Evolutionary conservation across 2,888 invertebrate genomes (phyloP).

Genomic region (Tetragonula carbonaria): DNA sequence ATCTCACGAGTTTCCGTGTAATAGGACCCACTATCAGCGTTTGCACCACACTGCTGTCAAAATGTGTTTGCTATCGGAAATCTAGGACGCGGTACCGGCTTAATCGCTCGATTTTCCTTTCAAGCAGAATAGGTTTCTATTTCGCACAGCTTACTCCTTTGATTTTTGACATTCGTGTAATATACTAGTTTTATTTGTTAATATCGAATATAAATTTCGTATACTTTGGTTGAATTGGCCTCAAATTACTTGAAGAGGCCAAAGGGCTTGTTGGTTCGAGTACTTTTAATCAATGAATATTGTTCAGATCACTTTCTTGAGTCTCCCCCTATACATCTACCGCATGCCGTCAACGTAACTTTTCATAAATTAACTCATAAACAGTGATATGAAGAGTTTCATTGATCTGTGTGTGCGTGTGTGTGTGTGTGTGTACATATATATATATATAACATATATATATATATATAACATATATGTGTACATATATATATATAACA

Average conservation of each 20-base stretch:
- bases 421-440: background rate
- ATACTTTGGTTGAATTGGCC: background rate
- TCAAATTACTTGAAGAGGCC: conserved; percentile 7
- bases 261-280: conserved; percentile 29
- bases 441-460: too few species aligned
- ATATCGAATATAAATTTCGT: background rate
- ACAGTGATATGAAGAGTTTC: background rate
- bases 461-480: too few species aligned
- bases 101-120: conserved; percentile 54
- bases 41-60: conserved; percentile 65
- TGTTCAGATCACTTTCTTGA: conserved; percentile 29
- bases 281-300: conserved; percentile 51
- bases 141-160: conserved; percentile 1
- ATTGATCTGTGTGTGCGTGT: background rate
- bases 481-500: too few species aligned
- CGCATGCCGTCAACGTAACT: conserved; percentile 30
- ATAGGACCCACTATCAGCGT: conserved; percentile 27
- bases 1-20: conserved; percentile 6
- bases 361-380: conserved; percentile 14
- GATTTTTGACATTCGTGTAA: conserved; percentile 13
- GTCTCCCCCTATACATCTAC: background rate
- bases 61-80: conserved; percentile 51
- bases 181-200: background rate
- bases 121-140: conserved; percentile 15
- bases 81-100: conserved; percentile 64